Percentiles rank a stretch among this genome's conserved stretches.
Conservation (phyloP, 1,140 invertebrate species). For the Oryctes rhinoceros region DNA sequence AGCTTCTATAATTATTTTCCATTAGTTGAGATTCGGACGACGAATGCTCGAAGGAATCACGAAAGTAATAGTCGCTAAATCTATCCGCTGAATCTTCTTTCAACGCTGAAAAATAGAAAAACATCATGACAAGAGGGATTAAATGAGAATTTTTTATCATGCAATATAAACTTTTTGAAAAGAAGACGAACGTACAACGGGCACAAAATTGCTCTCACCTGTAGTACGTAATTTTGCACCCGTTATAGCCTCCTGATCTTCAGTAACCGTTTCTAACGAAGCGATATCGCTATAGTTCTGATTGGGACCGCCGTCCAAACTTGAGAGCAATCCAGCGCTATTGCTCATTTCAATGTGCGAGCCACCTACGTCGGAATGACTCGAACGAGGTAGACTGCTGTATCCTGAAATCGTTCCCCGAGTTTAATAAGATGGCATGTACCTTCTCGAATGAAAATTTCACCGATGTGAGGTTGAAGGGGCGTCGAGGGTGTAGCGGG, state of each 20-base stretch:
- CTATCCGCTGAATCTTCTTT: conserved; percentile 60
- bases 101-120: conserved; percentile 49
- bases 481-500: conserved; percentile 86
- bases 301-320: conserved; percentile 59
- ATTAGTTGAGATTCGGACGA: conserved; percentile 76
- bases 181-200: not conserved
- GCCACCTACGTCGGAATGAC: conserved; percentile 75
- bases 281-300: conserved; percentile 60
- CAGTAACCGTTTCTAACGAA: conserved; percentile 60
- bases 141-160: no score
- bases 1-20: conserved; percentile 62
- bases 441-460: not conserved
- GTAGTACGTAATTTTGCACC: conserved; percentile 57
- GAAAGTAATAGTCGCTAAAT: conserved; percentile 73
- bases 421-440: not conserved
- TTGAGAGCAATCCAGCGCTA: conserved; percentile 64
- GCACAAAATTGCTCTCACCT: conserved; percentile 47
- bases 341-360: conserved; percentile 64
- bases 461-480: conserved; percentile 69
- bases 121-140: not conserved
- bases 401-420: conserved; percentile 67
- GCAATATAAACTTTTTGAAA: no score
- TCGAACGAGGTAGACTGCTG: conserved; percentile 82
- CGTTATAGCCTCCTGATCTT: conserved; percentile 59
- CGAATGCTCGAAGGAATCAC: conserved; percentile 81